Evolutionary conservation across 2,113 vertebrate species (phyloP).

Genomic region (Sprattus sprattus): DNA sequence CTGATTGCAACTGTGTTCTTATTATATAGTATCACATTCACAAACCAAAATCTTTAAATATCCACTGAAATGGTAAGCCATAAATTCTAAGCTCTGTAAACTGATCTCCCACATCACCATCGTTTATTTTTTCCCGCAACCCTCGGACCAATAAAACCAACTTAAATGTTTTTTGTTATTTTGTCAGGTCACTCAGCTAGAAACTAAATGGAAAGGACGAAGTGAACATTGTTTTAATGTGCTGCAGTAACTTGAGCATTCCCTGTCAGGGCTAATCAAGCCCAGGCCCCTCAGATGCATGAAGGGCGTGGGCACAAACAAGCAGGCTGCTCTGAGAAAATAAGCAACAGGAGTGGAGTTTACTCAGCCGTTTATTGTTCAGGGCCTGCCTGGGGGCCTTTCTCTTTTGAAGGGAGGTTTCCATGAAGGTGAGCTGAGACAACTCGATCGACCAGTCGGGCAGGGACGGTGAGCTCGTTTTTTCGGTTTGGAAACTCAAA

Average conservation of each 20-base stretch:
- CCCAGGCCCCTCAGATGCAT: background rate
- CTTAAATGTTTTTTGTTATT: background rate
- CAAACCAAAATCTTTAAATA: background rate
- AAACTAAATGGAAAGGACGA: conserved; percentile 10
- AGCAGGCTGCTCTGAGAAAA: background rate
- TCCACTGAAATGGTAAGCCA: background rate
- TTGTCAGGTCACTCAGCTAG: background rate
- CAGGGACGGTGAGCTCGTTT: background rate
- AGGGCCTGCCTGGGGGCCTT: background rate
- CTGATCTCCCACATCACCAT: background rate
- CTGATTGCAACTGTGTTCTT: background rate
- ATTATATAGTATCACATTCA: background rate
- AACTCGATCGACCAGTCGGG: background rate
- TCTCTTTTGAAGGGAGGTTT: background rate
- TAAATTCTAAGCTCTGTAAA: background rate
- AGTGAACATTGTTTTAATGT: conserved; percentile 35
- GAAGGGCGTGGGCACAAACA: conserved; percentile 15
- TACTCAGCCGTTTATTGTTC: background rate
- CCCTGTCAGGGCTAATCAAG: conserved; percentile 22
- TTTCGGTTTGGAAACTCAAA: background rate
- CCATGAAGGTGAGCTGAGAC: background rate
- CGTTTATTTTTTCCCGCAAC: background rate
- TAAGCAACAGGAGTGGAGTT: background rate
- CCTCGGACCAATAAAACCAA: background rate
- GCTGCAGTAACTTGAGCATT: conserved; percentile 15